Evolutionary conservation across 2,113 vertebrate species (phyloP).

Genomic region (Redunca redunca): DNA sequence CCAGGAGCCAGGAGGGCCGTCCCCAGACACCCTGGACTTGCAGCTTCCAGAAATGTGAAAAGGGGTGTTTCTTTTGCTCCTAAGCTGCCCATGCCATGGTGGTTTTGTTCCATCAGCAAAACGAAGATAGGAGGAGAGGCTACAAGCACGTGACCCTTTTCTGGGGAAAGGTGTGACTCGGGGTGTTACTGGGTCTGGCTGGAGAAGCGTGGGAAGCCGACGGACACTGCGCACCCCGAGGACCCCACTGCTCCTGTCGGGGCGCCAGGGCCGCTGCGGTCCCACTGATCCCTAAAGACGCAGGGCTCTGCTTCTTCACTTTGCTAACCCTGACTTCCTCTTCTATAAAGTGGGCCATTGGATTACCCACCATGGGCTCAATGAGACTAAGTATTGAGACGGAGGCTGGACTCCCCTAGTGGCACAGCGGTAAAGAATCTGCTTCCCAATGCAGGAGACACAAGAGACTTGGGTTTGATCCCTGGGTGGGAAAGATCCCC

Average conservation of each 20-base stretch:
- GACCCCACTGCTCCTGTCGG: neutral
- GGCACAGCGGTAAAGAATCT: neutral
- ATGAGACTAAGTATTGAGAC: neutral
- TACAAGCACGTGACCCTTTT: neutral
- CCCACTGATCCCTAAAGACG: neutral
- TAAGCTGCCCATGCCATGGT: neutral
- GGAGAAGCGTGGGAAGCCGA: neutral
- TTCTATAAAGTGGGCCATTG: accelerated
- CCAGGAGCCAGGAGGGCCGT: neutral
- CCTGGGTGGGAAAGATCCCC: neutral
- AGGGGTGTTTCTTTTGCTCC: neutral
- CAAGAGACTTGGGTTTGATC: neutral
- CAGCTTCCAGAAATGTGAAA: neutral
- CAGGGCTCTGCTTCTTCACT: too few species aligned
- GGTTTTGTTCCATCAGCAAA: neutral
- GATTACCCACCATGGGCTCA: accelerated
- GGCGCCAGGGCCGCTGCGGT: accelerated
- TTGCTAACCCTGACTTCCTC: neutral
- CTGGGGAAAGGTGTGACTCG: neutral
- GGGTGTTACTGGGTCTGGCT: neutral
- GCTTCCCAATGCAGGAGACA: neutral
- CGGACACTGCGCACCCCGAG: accelerated
- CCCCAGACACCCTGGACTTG: neutral
- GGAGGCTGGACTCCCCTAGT: neutral
- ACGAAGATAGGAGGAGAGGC: neutral